phyloP scores from a whole-genome alignment of 2,888 invertebrate species.

The Drosophila gaucha region DNA sequence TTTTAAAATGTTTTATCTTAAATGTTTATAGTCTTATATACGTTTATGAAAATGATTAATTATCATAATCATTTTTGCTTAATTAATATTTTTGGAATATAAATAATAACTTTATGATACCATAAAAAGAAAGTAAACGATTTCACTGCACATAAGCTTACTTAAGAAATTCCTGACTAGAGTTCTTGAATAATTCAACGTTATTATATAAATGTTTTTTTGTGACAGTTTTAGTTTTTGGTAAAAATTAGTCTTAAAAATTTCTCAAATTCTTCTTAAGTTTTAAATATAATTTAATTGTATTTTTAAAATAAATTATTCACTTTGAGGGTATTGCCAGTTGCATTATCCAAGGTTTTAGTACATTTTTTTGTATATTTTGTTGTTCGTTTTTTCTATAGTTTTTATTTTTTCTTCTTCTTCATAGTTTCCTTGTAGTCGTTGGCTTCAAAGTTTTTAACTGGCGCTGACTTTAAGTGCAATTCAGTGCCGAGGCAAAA shows the following conservation, averaged over 20 bases:
- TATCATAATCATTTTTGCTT: no score
- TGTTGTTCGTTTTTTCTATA: slow-evolving; percentile 2
- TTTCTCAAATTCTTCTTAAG: background rate
- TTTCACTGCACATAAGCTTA: background rate
- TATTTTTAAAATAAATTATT: background rate
- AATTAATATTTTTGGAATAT: no score
- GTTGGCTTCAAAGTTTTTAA: slow-evolving; percentile 72
- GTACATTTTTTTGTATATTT: background rate
- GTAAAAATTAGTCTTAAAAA: no score
- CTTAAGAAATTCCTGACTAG: no score
- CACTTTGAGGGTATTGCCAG: slow-evolving; percentile 3
- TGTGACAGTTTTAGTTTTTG: no score
- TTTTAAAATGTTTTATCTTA: no score
- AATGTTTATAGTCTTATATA: no score
- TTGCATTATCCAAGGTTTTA: background rate
- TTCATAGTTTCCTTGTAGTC: slow-evolving; percentile 28
- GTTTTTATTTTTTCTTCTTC: slow-evolving; percentile 18
- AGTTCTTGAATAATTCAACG: no score
- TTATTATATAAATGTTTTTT: no score
- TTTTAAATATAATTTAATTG: background rate
- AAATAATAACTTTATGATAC: no score
- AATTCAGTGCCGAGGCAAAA: slow-evolving; percentile 74
- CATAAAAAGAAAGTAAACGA: no score
- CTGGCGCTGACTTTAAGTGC: slow-evolving; percentile 78
- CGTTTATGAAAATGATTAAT: no score